Evolutionary conservation across 2,888 invertebrate species (phyloP).

Genomic region (Nomada hirtipes): DNA sequence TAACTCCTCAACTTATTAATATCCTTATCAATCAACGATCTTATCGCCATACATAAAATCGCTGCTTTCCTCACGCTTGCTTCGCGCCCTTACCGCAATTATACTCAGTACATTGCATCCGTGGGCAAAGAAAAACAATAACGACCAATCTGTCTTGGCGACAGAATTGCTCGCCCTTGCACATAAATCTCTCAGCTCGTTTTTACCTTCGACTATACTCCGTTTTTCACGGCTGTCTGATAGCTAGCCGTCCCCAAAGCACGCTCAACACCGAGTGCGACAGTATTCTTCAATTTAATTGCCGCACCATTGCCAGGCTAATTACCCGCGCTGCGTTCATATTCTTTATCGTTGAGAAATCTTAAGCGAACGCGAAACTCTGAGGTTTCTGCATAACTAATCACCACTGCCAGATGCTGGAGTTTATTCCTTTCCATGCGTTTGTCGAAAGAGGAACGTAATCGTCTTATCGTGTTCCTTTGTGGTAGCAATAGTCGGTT

Average conservation of each 20-base stretch:
- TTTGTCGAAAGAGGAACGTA: neutral
- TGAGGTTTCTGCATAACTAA: conserved; percentile 22
- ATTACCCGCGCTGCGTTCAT: conserved; percentile 44
- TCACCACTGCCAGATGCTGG: conserved; percentile 8
- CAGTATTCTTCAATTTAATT: conserved; percentile 63
- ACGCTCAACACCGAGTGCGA: conserved; percentile 26
- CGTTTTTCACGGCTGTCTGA: conserved; percentile 32
- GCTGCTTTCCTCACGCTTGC: neutral
- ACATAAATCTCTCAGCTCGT: conserved; percentile 48
- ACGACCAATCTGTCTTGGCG: conserved; percentile 29
- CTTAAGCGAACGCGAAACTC: neutral
- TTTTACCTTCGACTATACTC: neutral
- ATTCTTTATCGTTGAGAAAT: conserved; percentile 29
- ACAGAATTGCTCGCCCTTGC: conserved; percentile 16
- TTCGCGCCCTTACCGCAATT: conserved; percentile 4
- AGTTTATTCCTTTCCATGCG: neutral
- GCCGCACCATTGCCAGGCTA: conserved; percentile 37
- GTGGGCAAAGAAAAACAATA: conserved; percentile 18
- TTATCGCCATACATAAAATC: neutral
- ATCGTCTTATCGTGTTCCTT: conserved; percentile 1
- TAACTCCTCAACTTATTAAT: neutral
- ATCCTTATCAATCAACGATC: neutral
- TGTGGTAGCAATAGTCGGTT: neutral
- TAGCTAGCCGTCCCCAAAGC: conserved; percentile 44
- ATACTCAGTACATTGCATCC: neutral